Evolutionary conservation across 2,113 vertebrate genomes (phyloP).

Genomic region (Paratilapia polleni): DNA sequence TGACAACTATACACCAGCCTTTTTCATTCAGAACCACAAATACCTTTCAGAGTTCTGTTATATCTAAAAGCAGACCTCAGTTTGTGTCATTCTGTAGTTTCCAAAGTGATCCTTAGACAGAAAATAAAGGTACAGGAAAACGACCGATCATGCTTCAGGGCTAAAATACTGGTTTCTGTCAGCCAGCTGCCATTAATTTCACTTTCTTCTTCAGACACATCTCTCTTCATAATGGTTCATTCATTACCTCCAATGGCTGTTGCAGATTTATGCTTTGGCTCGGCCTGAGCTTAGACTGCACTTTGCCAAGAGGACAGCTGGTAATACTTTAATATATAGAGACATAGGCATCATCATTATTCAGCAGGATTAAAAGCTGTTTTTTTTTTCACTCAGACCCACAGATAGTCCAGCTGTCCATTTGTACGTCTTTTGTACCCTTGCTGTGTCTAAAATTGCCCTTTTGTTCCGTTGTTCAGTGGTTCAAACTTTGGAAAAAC

Average conservation of each 20-base stretch:
- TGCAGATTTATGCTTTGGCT: constrained; percentile 59
- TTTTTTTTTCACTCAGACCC: neutral
- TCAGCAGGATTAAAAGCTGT: constrained; percentile 39
- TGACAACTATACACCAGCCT: rapidly evolving
- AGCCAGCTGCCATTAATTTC: constrained; percentile 34
- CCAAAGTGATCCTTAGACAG: constrained; percentile 21
- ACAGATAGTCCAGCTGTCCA: constrained; percentile 21
- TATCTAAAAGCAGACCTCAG: neutral
- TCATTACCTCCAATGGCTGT: constrained; percentile 49
- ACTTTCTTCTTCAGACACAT: constrained; percentile 38
- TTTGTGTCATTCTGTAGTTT: neutral
- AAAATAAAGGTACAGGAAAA: neutral
- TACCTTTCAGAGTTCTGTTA: neutral
- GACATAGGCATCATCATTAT: constrained; percentile 26
- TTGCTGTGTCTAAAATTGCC: neutral
- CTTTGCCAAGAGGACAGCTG: constrained; percentile 48
- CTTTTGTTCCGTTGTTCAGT: neutral
- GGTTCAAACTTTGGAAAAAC: neutral
- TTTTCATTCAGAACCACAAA: neutral
- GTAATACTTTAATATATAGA: constrained; percentile 51
- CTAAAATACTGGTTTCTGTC: constrained; percentile 24
- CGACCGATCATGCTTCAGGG: neutral
- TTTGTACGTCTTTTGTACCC: neutral
- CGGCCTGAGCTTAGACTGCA: constrained; percentile 21
- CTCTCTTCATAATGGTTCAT: constrained; percentile 47